Base-by-base conservation (phyloP, 1,140 invertebrate species). In the Bacillus rossius region DNA sequence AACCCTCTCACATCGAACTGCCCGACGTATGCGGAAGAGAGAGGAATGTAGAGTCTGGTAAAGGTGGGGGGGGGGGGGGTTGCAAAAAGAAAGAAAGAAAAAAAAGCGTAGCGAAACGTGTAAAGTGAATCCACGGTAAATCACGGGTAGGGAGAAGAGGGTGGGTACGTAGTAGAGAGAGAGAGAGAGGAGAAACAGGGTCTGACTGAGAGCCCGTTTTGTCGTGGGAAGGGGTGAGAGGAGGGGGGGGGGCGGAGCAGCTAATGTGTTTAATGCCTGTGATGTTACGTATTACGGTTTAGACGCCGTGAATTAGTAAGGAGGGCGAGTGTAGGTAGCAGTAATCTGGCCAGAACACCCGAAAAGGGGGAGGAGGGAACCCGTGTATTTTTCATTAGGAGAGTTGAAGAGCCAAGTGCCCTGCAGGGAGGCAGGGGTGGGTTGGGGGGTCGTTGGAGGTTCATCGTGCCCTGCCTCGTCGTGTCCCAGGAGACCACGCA, bases 321-420 rank as follows among this genome's bases (percentile, higher is more conserved):
- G 16, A 55, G 29, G 40, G 40, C 8, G 22, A 22, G 16, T 23
- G 48, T n/a, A 29, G n/a, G 48, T 50, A 29, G n/a, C 38, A 20
- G 53, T 29, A 55, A 43, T 45, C 25, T 55, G 41, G 43, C 41
- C 40, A 43, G 53, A 40, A 49, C 19, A 23, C 40, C 10, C 37
- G 17, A 25, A 25, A 41, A 38, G n/a, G 20, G 48, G 14, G 13
- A n/a, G 25, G 34, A 19, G 26, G 20, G 23, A 38, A 22, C 19
- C 25, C 53, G 38, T 55, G 53, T 55, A 55, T 55, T 55, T 55
- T 55, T 55, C 40, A 55, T 55, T 55, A 55, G 53, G 53, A 22
- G 47, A 49, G 47, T 20, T 34, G 29, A 34, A 34, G 29, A 34
- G 29, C 5, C 29, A 34, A 34, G 29, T 10, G 42, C 7, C 16